Evolutionary conservation across 2,888 invertebrate genomes (phyloP).

Genomic region (Callyntrura guangdongensis): DNA sequence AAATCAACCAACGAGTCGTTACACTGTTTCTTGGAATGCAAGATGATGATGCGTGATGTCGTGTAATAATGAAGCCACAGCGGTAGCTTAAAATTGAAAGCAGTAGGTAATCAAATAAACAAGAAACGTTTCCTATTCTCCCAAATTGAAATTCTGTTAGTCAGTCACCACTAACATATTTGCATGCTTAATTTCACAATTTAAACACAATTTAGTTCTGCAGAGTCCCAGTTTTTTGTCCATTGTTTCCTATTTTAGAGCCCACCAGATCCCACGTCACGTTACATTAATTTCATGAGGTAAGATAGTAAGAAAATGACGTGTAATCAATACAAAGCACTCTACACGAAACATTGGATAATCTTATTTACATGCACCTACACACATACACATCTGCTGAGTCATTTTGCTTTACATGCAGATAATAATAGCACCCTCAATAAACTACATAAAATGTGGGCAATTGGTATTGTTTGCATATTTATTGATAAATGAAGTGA

Average conservation of each 20-base stretch:
- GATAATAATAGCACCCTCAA: background rate
- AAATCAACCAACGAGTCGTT: background rate
- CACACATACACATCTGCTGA: background rate
- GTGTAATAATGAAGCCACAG: constrained; percentile 21
- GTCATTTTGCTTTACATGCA: constrained; percentile 13
- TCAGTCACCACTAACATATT: constrained; percentile 37
- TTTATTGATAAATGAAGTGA: constrained; percentile 31
- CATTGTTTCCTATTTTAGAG: background rate
- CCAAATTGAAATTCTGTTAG: background rate
- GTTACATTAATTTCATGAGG: background rate
- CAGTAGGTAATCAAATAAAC: constrained; percentile 60
- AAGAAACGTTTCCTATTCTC: background rate
- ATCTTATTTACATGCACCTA: background rate
- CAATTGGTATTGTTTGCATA: background rate
- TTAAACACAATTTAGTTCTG: background rate
- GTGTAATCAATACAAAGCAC: constrained; percentile 57
- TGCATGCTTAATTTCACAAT: constrained; percentile 4
- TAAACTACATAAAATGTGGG: background rate
- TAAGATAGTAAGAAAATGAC: background rate
- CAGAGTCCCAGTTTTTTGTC: background rate
- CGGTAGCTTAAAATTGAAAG: constrained; percentile 59
- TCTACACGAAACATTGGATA: constrained; percentile 17
- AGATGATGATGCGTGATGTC: background rate
- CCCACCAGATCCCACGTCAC: constrained; percentile 58
- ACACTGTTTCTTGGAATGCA: background rate